These are phyloP conservation scores for Callyntrura sp. DNA, from an alignment of 2,888 invertebrate genomes.

Conservation along the genomic window DNA sequence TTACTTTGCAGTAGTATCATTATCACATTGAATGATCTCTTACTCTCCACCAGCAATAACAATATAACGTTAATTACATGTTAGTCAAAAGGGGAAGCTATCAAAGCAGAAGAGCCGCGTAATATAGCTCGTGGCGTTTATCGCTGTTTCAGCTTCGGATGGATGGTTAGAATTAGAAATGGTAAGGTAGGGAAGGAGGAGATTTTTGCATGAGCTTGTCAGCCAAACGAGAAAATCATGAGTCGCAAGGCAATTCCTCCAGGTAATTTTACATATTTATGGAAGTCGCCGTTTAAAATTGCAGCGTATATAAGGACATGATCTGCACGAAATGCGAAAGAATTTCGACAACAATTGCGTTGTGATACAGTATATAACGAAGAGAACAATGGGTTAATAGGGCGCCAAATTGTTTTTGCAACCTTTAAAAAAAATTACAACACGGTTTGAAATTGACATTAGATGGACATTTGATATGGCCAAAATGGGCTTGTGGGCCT, in stretches of 20 bases:
- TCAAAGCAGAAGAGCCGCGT: slow-evolving; percentile 33
- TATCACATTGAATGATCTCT: slow-evolving; percentile 56
- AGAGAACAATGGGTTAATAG: neutral
- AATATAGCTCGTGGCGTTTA: neutral
- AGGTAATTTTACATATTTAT: slow-evolving; percentile 70
- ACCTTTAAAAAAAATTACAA: neutral
- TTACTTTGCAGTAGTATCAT: slow-evolving; percentile 17
- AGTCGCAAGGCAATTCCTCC: slow-evolving; percentile 67
- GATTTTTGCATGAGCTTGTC: slow-evolving; percentile 32
- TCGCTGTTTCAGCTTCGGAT: too few species aligned
- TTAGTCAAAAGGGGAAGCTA: slow-evolving; percentile 49
- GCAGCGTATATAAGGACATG: neutral
- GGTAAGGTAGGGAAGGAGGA: slow-evolving; percentile 26
- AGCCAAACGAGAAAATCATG: slow-evolving; percentile 10
- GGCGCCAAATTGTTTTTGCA: neutral
- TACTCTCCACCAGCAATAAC: slow-evolving; percentile 52
- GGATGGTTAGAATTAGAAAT: neutral
- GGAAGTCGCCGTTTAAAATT: slow-evolving; percentile 28
- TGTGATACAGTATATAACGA: too few species aligned
- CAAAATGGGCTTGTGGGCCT: too few species aligned
- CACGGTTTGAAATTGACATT: neutral
- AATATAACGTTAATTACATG: slow-evolving; percentile 63
- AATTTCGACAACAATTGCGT: neutral
- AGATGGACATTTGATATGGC: neutral
- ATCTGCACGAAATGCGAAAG: neutral